Evolutionary conservation across 2,113 vertebrate genomes (phyloP), one percentile per base, ranked within the genome.

Genomic region (Girardinichthys multiradiatus): DNA sequence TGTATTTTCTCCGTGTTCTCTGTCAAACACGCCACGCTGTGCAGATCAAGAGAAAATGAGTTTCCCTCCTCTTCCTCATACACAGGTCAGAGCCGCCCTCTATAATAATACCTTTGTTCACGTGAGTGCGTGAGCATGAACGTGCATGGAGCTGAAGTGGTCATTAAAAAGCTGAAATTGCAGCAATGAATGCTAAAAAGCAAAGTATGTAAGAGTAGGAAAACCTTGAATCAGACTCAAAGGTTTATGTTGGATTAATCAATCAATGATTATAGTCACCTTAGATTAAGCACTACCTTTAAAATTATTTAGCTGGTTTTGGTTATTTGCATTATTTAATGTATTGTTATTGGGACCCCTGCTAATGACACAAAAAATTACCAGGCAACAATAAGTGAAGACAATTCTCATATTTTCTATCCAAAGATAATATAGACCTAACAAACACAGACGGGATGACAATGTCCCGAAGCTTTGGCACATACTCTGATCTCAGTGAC

Each of bases 11-110:
- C 17, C 2, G 31, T 73, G 71, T 58, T 73, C 75, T 63, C 74
- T 75, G 86, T 88, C 77, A 74, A 87, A 82, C 88, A 83, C 71
- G 86, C 91, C 86, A 92, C 65, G 30, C 82, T 84, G 79, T 51
- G 72, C 59, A 84, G 87, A 86, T 85, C 82, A 81, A 87, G 85
- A 87, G 85, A 92, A 83, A 79, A 76, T 84, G 68, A 85, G 39
- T 70, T 61, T 68, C 69, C 86, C 72, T 74, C 74, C 66, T 67
- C 89, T 81, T 70, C 80, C 81, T 63, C 85, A 89, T 87, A 81
- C 84, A 81, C 86, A 92, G 91, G 88, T 94, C 86, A 89, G 87
- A 86, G 74, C 87, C 84, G 86, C 87, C 90, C 92, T 89, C 74
- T 74, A 80, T 88, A 82, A 82, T 84, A 90, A 90, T 75, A 84